phyloP scores from a whole-genome alignment of 2,888 invertebrate genomes.

The Morpho deidamia region DNA sequence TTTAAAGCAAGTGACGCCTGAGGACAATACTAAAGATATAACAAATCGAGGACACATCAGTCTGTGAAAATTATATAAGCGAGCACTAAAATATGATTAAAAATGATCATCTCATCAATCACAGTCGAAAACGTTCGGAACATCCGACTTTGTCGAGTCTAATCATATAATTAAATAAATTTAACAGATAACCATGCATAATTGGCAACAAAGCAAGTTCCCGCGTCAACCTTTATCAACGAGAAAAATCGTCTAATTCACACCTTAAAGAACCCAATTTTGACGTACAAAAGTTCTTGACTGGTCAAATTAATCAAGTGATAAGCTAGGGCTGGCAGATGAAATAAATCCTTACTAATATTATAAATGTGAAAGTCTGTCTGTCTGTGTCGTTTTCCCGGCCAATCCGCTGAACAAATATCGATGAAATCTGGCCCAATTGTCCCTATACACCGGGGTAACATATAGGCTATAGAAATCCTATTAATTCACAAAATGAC shows the following conservation, averaged over 20 bases:
- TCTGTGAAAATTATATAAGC: conserved; percentile 13
- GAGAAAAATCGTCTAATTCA: conserved; percentile 74
- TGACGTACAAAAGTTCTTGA: conserved; percentile 49
- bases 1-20: conserved; percentile 3
- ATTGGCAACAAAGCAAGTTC: conserved; percentile 60
- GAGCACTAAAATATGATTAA: conserved; percentile 26
- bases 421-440: too few species aligned
- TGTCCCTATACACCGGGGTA: too few species aligned
- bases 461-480: too few species aligned
- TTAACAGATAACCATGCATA: conserved; percentile 69
- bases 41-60: conserved; percentile 2
- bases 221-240: conserved; percentile 71
- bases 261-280: conserved; percentile 56
- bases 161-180: conserved; percentile 67
- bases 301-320: conserved; percentile 58
- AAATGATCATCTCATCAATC: conserved; percentile 54
- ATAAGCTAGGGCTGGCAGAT: conserved; percentile 18
- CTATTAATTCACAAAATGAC: too few species aligned
- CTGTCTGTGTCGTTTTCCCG: too few species aligned
- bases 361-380: too few species aligned
- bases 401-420: too few species aligned
- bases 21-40: conserved; percentile 9
- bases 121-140: conserved; percentile 31
- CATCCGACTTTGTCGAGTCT: conserved; percentile 34
- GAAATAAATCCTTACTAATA: too few species aligned